Percentiles rank a stretch among this genome's conserved stretches.
Evolutionary conservation across 2,113 vertebrate genomes (phyloP).

Genomic region (Alaudala cheleensis): DNA sequence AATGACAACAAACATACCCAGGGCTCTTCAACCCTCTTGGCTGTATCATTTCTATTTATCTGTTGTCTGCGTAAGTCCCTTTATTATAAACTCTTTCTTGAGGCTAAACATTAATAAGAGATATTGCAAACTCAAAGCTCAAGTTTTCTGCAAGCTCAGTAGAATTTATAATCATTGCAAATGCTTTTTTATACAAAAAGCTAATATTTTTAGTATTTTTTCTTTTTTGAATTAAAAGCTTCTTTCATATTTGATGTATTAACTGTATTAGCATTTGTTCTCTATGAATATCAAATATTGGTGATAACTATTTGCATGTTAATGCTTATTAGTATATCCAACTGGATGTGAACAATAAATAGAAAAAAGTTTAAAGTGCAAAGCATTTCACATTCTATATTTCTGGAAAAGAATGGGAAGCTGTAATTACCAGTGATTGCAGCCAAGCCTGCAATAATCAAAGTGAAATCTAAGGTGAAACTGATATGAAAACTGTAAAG

Average conservation of each 20-base stretch:
- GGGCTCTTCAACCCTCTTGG: conserved; percentile 53
- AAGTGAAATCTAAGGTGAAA: conserved; percentile 34
- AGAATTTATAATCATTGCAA: conserved; percentile 47
- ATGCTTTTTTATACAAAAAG: conserved; percentile 41
- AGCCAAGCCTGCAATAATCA: neutral
- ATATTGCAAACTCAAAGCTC: conserved; percentile 51
- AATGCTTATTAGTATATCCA: conserved; percentile 50
- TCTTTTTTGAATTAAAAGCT: conserved; percentile 24
- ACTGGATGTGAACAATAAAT: conserved; percentile 47
- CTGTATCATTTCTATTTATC: conserved; percentile 60
- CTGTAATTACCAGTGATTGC: conserved; percentile 9
- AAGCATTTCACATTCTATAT: neutral
- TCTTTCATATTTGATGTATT: conserved; percentile 42
- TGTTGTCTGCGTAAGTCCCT: conserved; percentile 23
- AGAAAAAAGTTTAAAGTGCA: conserved; percentile 22
- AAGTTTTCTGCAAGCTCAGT: conserved; percentile 51
- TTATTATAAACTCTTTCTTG: conserved; percentile 58
- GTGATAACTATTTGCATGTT: conserved; percentile 61
- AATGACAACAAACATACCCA: conserved; percentile 37
- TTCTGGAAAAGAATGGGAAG: neutral
- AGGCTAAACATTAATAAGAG: conserved; percentile 63
- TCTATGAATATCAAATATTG: conserved; percentile 30
- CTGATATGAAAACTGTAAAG: neutral
- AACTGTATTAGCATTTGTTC: conserved; percentile 54
- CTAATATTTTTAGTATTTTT: conserved; percentile 38